Percentiles rank a stretch among this genome's conserved stretches.
phyloP scores from a whole-genome alignment of 1,140 invertebrate species.

The Drosophila sp. region DNA sequence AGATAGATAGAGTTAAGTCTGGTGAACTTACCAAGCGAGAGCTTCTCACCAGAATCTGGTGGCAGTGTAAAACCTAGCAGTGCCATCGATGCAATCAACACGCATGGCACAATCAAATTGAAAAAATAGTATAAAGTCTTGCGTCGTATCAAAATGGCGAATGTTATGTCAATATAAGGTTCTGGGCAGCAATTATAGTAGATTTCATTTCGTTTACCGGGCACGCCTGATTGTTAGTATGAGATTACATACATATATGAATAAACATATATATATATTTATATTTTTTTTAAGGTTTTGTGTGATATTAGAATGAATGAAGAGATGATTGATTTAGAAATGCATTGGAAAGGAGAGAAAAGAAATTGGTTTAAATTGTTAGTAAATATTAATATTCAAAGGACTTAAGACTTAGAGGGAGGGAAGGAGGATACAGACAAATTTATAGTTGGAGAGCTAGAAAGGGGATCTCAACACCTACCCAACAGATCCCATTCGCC shows the following conservation, averaged over 20 bases:
- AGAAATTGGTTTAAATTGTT: conserved; percentile 2
- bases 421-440: no score
- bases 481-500: conserved; percentile 99
- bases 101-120: conserved; percentile 99
- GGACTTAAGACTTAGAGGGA: no score
- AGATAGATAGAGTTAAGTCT: conserved; percentile 23
- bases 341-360: conserved; percentile 1
- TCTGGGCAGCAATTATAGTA: conserved; percentile 97
- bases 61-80: conserved; percentile 99
- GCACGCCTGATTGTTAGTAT: conserved; percentile 87
- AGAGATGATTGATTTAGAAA: not conserved
- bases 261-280: conserved; percentile 12
- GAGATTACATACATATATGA: not conserved
- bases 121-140: conserved; percentile 99
- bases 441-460: no score
- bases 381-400: not conserved
- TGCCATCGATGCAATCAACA: conserved; percentile 99
- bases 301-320: not conserved
- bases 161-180: conserved; percentile 99
- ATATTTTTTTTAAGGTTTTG: conserved; percentile 10
- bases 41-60: conserved; percentile 99
- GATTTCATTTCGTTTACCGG: conserved; percentile 95
- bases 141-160: conserved; percentile 98
- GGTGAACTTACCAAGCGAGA: conserved; percentile 93
- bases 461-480: conserved; percentile 84